phyloP scores from a whole-genome alignment of 2,797 vertebrate genomes.

The Cetoscarus ocellatus region DNA sequence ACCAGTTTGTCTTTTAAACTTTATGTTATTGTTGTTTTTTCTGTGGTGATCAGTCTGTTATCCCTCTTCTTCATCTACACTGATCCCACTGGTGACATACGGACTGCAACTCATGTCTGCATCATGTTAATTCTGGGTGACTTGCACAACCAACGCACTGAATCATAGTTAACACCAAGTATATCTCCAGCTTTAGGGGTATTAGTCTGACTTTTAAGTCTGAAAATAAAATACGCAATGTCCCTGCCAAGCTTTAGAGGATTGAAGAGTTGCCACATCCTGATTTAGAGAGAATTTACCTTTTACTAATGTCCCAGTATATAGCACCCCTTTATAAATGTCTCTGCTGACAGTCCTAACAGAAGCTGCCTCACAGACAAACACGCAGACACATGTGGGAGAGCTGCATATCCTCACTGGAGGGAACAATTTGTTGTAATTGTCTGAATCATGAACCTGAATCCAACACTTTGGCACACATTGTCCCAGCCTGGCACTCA shows the following conservation, averaged over 20 bases:
- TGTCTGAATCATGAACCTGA: conserved; percentile 46
- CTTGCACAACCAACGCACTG: no score
- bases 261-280: not conserved
- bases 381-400: conserved; percentile 14
- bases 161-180: no score
- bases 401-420: conserved; percentile 25
- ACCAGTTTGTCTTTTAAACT: no score
- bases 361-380: not conserved
- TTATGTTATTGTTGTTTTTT: no score
- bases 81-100: no score
- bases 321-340: conserved; percentile 2
- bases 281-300: not conserved
- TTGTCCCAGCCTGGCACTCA: conserved; percentile 16
- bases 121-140: no score
- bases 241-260: not conserved
- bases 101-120: no score
- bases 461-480: conserved; percentile 14
- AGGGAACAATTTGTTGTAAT: conserved; percentile 47
- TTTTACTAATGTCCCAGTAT: conserved; percentile 4
- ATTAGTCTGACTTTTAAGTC: conserved; percentile 4
- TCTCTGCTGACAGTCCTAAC: not conserved
- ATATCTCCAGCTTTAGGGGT: not conserved
- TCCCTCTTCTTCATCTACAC: no score
- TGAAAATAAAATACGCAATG: not conserved
- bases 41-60: no score